These are phyloP conservation scores for Squalus acanthias DNA, from an alignment of 2,797 vertebrate genomes.

Conservation along the genomic window DNA sequence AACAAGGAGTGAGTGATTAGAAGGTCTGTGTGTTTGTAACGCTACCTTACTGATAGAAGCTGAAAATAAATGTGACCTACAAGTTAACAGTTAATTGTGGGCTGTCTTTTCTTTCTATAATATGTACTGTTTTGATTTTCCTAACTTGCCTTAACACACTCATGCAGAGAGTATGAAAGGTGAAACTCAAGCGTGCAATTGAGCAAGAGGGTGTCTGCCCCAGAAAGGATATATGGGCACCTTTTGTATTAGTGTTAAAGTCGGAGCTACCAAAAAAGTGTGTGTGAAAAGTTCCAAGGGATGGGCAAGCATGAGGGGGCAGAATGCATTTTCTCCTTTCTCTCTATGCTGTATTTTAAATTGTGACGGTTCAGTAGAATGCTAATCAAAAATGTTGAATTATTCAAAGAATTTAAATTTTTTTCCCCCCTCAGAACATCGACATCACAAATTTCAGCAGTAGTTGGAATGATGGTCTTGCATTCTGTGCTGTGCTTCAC, in stretches of 20 bases:
- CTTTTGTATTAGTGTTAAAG: not conserved
- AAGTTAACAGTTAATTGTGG: not conserved
- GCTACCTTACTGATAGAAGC: not conserved
- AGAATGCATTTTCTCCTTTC: not conserved
- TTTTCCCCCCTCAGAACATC: conserved; percentile 70
- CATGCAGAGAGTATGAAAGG: not conserved
- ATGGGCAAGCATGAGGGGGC: not conserved
- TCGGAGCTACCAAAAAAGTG: not conserved
- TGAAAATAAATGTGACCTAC: not conserved
- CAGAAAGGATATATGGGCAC: not conserved
- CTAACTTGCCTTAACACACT: not conserved
- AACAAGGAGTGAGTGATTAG: not conserved
- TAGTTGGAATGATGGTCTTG: conserved; percentile 95
- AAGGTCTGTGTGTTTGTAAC: not conserved
- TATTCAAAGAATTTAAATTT: not conserved
- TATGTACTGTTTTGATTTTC: not conserved
- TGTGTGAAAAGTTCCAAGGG: not conserved
- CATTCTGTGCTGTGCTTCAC: conserved; percentile 91
- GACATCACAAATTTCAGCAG: conserved; percentile 99
- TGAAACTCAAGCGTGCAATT: not conserved
- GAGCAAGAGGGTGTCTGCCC: not conserved
- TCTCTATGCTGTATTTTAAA: not conserved
- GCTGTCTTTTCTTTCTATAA: not conserved
- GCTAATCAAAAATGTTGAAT: not conserved
- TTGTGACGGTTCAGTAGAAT: not conserved